Evolutionary conservation across 2,888 invertebrate species (phyloP).

Genomic region (Sipunculus nudus): DNA sequence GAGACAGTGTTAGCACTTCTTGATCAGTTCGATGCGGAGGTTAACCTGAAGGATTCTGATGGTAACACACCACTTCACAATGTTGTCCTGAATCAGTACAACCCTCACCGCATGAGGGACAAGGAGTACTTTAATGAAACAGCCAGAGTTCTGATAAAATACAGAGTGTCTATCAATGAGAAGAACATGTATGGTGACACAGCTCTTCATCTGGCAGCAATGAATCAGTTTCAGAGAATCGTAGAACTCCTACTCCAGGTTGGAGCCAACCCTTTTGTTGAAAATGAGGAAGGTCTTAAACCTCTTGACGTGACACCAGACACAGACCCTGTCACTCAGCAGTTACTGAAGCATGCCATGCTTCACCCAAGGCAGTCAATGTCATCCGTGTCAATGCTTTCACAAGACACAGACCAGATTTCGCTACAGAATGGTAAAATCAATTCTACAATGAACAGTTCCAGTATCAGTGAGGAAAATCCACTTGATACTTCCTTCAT

Average conservation of each 20-base stretch:
- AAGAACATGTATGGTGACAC: slow-evolving; percentile 41
- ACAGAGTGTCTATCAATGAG: slow-evolving; percentile 36
- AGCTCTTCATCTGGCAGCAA: slow-evolving; percentile 42
- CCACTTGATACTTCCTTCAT: too few species aligned
- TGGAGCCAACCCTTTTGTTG: slow-evolving; percentile 44
- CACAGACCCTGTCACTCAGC: slow-evolving; percentile 40
- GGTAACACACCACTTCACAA: slow-evolving; percentile 44
- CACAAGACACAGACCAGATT: too few species aligned
- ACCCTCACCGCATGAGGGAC: slow-evolving; percentile 40
- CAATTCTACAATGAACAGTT: too few species aligned
- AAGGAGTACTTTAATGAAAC: slow-evolving; percentile 42
- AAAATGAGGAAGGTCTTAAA: slow-evolving; percentile 39
- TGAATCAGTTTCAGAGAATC: slow-evolving; percentile 40
- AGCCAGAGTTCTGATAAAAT: slow-evolving; percentile 38
- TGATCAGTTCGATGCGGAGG: slow-evolving; percentile 42
- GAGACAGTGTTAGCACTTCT: slow-evolving; percentile 36
- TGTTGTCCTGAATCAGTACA: slow-evolving; percentile 38
- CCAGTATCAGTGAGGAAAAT: too few species aligned
- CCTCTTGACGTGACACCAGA: slow-evolving; percentile 41
- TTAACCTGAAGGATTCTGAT: slow-evolving; percentile 42
- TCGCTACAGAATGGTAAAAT: too few species aligned
- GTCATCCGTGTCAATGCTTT: too few species aligned
- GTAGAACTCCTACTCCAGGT: slow-evolving; percentile 40
- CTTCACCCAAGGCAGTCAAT: slow-evolving; percentile 26
- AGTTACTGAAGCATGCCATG: slow-evolving; percentile 42